phyloP scores from a whole-genome alignment of 2,888 invertebrate genomes.

The Bimastos eiseni region DNA sequence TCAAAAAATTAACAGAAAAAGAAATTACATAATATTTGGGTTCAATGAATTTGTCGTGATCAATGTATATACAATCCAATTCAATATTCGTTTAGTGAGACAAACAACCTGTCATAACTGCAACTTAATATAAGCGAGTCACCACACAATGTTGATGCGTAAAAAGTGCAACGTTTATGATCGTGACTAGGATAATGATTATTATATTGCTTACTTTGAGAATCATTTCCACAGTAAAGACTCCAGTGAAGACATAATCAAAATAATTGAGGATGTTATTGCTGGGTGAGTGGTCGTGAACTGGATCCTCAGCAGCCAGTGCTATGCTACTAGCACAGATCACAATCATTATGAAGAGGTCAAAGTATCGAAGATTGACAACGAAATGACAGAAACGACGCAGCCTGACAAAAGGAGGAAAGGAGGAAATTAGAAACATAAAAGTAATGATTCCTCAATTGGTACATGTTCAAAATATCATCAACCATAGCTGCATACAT shows the following conservation, averaged over 20 bases:
- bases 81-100: too few species aligned
- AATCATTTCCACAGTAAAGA: conserved; percentile 99
- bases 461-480: not conserved
- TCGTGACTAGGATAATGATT: conserved; percentile 71
- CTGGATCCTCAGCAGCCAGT: conserved; percentile 98
- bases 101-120: too few species aligned
- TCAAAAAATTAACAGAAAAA: not conserved
- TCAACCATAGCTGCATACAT: not conserved
- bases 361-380: conserved; percentile 98
- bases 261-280: conserved; percentile 93
- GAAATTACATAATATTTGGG: not conserved
- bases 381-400: conserved; percentile 98
- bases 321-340: conserved; percentile 98
- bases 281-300: conserved; percentile 77
- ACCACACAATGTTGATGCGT: conserved; percentile 99
- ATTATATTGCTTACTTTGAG: conserved; percentile 70
- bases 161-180: conserved; percentile 95
- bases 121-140: conserved; percentile 99
- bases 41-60: conserved; percentile 66
- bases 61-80: too few species aligned
- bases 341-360: conserved; percentile 99
- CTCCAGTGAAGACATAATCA: conserved; percentile 99
- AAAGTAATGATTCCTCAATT: not conserved
- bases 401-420: conserved; percentile 74
- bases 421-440: not conserved